Evolutionary conservation across 2,797 vertebrate species (phyloP), one percentile per base, ranked within the genome.

Genomic region (Tapera naevia): DNA sequence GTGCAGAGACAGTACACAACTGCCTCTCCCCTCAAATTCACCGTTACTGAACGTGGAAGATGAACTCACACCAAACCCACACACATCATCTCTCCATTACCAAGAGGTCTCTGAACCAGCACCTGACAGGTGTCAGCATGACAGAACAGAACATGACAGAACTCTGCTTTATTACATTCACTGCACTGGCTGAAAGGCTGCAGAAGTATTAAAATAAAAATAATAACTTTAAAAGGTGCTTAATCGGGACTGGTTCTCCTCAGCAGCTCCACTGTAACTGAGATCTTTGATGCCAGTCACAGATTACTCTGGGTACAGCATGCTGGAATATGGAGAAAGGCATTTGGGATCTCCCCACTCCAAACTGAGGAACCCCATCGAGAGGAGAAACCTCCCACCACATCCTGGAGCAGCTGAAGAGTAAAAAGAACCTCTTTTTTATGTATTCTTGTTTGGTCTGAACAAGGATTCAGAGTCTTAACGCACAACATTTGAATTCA

Each of bases 41-140:
- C 8, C 6, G 25, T 43, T 15, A 48, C 33, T 41, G 48, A 35
- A 30, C 0, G 33, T 7, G 12, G 10, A 8, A 69, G 80, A 76
- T 17, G 51, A 91, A 73, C 10, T 43, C 64, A 2, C 1, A 2
- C 27, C 17, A 15, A 78, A 80, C 0, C 4, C 80, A 65, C 58
- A 45, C 1, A 13, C 24, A 39, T 2, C 17, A 11, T 33, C 5
- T 5, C 1, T 13, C 0, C 46, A 4, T 30, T 5, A 6, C 60
- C 3, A 13, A 41, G 13, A 41, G 13, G 39, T 39, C 41, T 39
- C 10, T 10, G 14, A 41, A 14, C 39, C 14, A 39, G 10, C 39
- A 41, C 39, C 39, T 41, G 39, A 41, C 39, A 41, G 39, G 39
- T 7, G 39, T n/a, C 27, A 43, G 60, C 51, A 2, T 0, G 18